phyloP scores from a whole-genome alignment of 2,888 invertebrate species.

The Acanthococcus lagerstroemiae region DNA sequence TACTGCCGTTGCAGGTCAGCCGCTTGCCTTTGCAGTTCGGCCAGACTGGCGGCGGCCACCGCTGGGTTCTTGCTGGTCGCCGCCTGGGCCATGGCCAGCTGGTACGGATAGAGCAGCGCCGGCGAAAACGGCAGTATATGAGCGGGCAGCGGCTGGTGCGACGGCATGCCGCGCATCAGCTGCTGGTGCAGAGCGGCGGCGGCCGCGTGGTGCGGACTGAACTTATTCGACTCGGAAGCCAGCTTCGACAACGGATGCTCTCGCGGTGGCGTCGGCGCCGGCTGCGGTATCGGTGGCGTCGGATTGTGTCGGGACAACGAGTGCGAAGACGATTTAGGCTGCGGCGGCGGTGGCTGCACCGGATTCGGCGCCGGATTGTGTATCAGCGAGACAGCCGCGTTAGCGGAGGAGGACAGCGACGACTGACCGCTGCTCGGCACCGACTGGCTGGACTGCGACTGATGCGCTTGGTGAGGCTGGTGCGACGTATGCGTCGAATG shows the following conservation, averaged over 20 bases:
- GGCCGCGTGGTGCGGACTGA: constrained; percentile 48
- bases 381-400: background rate
- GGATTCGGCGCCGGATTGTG: background rate
- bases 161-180: constrained; percentile 39
- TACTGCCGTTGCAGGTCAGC: constrained; percentile 89
- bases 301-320: constrained; percentile 36
- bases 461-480: background rate
- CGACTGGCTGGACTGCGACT: background rate
- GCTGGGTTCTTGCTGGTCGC: constrained; percentile 44
- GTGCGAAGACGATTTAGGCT: background rate
- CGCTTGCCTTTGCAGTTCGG: constrained; percentile 70
- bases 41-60: constrained; percentile 52
- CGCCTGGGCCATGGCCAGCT: constrained; percentile 53
- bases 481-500: background rate
- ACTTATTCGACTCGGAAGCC: constrained; percentile 38
- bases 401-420: background rate
- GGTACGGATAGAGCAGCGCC: constrained; percentile 70
- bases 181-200: constrained; percentile 50
- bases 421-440: background rate
- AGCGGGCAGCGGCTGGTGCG: constrained; percentile 62
- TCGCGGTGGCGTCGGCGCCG: constrained; percentile 9
- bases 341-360: background rate
- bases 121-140: constrained; percentile 85
- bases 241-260: constrained; percentile 36
- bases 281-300: constrained; percentile 34